Conservation (phyloP, 2,888 invertebrate genomes). For the Leptinotarsa haldemani region DNA sequence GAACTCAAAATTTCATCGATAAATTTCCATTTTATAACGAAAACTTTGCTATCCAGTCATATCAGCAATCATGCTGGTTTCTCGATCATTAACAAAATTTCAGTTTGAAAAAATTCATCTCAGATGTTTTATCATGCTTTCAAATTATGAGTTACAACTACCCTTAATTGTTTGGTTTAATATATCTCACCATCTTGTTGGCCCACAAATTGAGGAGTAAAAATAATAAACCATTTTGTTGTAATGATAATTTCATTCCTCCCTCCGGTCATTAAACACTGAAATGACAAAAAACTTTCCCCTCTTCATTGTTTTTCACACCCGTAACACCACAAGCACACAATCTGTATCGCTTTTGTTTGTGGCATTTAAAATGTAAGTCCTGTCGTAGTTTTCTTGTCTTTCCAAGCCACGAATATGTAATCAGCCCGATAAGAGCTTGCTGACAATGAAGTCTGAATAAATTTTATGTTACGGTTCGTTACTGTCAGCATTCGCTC, state of each 20-base stretch:
- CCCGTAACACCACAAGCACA: conserved; percentile 26
- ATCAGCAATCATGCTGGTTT: too few relatives aligned
- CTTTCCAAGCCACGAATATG: conserved; percentile 29
- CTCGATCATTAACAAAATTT: too few relatives aligned
- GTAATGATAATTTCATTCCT: not conserved
- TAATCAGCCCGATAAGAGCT: conserved; percentile 44
- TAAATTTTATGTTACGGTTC: conserved; percentile 25
- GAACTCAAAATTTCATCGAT: too few relatives aligned
- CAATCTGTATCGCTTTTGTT: conserved; percentile 44
- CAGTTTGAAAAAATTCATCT: too few relatives aligned
- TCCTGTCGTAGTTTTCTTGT: conserved; percentile 39
- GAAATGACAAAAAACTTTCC: not conserved
- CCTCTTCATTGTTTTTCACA: not conserved
- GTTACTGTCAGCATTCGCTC: conserved; percentile 18
- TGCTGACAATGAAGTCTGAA: conserved; percentile 36
- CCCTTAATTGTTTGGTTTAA: too few relatives aligned
- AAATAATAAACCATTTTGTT: too few relatives aligned
- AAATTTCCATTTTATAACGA: too few relatives aligned
- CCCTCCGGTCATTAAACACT: not conserved
- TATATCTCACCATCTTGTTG: too few relatives aligned
- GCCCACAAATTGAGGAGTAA: too few relatives aligned
- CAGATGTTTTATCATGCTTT: too few relatives aligned
- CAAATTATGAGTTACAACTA: too few relatives aligned
- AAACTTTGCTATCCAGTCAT: too few relatives aligned
- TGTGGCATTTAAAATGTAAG: conserved; percentile 48